Percentiles rank a stretch among this genome's conserved stretches.
phyloP scores from a whole-genome alignment of 2,888 invertebrate genomes.

The Alloscopus bannaensis region DNA sequence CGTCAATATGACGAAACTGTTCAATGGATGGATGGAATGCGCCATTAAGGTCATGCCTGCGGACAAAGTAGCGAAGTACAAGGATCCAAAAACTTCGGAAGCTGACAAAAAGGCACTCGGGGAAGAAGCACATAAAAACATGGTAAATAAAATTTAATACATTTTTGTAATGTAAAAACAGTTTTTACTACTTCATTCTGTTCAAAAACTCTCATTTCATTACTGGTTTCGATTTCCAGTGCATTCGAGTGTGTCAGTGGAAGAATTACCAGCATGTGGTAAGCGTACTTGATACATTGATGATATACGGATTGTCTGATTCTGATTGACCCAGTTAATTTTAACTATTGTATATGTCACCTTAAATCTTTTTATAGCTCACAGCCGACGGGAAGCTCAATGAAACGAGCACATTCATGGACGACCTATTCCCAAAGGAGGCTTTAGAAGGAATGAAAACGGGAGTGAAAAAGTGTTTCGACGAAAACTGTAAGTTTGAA shows the following conservation, averaged over 20 bases:
- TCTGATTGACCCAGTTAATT: too few relatives aligned
- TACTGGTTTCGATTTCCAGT: slow-evolving; percentile 32
- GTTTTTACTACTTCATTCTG: too few relatives aligned
- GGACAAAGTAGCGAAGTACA: slow-evolving; percentile 19
- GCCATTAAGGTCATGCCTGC: slow-evolving; percentile 3
- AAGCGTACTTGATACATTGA: too few relatives aligned
- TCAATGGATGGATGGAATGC: slow-evolving; percentile 30
- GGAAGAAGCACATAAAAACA: slow-evolving; percentile 36
- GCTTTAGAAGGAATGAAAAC: slow-evolving; percentile 33
- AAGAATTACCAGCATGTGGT: slow-evolving; percentile 34
- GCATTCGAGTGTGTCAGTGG: slow-evolving; percentile 47
- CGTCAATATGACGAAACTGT: slow-evolving; percentile 9
- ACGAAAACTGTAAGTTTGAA: slow-evolving; percentile 27
- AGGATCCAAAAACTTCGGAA: background rate
- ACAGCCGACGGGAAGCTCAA: slow-evolving; percentile 28
- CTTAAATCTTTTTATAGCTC: slow-evolving; percentile 13
- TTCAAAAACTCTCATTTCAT: too few relatives aligned
- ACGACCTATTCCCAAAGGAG: slow-evolving; percentile 36
- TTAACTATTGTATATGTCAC: background rate
- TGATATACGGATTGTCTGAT: too few relatives aligned
- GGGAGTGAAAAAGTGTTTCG: slow-evolving; percentile 22
- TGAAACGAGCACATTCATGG: slow-evolving; percentile 15
- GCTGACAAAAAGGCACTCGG: slow-evolving; percentile 41
- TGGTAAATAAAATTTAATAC: slow-evolving; percentile 29
- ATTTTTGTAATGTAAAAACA: too few relatives aligned